These are phyloP conservation scores for Trogon melanurus DNA, from an alignment of 2,113 vertebrate species.

Conservation along the genomic window DNA sequence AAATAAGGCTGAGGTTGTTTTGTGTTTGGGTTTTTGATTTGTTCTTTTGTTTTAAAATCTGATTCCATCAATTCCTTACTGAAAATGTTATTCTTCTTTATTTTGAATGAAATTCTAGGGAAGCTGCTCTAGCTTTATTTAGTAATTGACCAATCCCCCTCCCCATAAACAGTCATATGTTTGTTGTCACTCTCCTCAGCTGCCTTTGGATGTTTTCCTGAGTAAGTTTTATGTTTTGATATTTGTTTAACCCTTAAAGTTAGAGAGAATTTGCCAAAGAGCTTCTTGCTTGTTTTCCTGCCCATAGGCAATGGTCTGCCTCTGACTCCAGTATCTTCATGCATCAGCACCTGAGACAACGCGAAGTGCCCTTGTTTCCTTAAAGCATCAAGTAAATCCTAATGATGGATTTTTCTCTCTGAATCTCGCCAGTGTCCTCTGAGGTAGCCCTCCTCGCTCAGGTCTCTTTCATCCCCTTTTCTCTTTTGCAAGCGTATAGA, in stretches of 20 bases:
- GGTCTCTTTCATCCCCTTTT: background rate
- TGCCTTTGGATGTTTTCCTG: background rate
- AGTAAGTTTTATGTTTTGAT: background rate
- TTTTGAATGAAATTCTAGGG: background rate
- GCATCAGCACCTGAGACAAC: background rate
- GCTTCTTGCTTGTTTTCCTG: background rate
- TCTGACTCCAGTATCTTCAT: background rate
- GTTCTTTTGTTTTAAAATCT: background rate
- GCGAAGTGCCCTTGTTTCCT: background rate
- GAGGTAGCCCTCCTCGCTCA: background rate
- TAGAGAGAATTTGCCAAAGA: background rate
- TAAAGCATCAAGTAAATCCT: background rate
- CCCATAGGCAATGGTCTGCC: background rate
- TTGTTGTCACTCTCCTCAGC: background rate
- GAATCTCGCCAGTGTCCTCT: background rate
- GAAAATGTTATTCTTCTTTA: background rate
- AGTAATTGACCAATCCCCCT: background rate
- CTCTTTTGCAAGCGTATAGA: background rate
- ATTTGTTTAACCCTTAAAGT: slow-evolving; percentile 19
- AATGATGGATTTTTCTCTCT: background rate
- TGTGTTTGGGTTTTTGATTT: background rate
- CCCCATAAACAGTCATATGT: background rate
- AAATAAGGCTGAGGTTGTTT: background rate
- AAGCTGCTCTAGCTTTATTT: background rate
- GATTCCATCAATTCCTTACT: background rate